Base-by-base conservation (phyloP, 2,113 vertebrate species). In the Erinaceus europaeus region DNA sequence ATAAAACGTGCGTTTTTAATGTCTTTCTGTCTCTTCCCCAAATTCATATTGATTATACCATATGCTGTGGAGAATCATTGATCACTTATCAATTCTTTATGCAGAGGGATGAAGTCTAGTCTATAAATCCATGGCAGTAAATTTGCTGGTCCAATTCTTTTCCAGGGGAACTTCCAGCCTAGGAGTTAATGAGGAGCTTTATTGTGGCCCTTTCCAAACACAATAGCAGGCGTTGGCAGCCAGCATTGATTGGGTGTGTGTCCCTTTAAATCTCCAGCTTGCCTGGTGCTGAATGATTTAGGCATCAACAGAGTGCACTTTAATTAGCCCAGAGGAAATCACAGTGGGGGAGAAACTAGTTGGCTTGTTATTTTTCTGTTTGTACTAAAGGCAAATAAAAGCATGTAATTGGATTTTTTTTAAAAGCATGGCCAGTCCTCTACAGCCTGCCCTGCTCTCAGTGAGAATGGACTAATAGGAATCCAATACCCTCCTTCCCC, bases 311-410 rank as follows among this genome's bases (percentile, higher is more conserved):
- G 50, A 95, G 86, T 73, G 80, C 86, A 90, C 94, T 96, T 96
- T 96, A 96, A 96, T 97, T 96, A 96, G 96, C 95, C 95, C 92
- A 55, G 83, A 96, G 95, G 95, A 97, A 96, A 94, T 95, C 95
- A 55, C 95, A 95, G 91, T 69, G 82, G 96, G 95, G 62, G 94
- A 89, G 89, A 96, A 95, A 94, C 92, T 83, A 94, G 90, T 86
- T 91, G 95, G 93, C 93, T 86, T 95, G 88, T 95, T 96, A 92
- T 95, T 96, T 93, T 95, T 95, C 93, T 91, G 92, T 38, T 95
- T 96, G 83, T 90, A 88, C 90, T 88, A 91, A 90, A 6, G 0
- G 93, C 95, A 96, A 97, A 95, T 95, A 95, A 96, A 95, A 96
- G 46, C 85, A 53, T 34, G 68, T 88, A 95, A 96, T 92, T 95